Base-by-base conservation (phyloP, 1,140 invertebrate genomes). In the Plectrocnemia conspersa region DNA sequence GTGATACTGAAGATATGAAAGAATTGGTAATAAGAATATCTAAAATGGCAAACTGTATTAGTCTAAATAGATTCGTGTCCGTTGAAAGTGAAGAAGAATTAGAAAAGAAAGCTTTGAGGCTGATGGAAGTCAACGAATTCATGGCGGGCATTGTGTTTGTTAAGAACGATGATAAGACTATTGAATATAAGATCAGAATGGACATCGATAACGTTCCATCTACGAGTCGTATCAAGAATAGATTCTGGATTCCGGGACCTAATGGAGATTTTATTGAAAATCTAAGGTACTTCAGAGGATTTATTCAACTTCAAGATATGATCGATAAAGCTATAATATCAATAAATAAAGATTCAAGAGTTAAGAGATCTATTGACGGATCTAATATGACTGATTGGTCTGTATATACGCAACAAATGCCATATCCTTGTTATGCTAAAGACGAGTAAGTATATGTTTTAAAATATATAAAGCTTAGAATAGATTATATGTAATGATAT, bases 201-300 rank as follows among this genome's bases (percentile, higher is more conserved):
- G 82, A 84, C 60, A 79, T 83, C 10, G 81, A 85, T 48, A 82
- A 81, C 56, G 78, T 80, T 2, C 82, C 82, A 9, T 77, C 81
- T 0, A 83, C 82, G 0, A 75, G 68, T 11, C 74, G 75, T 69
- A 64, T 77, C 27, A 79, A 70, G 66, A 82, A 74, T 23, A 77
- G 79, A 46, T 78, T 84, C 42, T 84, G 82, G 82, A 77, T 77
- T 11, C 82, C 83, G 0, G 82, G 82, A 0, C 81, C 83, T 0
- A 77, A 83, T 53, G 69, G 69, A 1, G 78, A 69, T 56, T 84
- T 84, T 66, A 63, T 83, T 6, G 76, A 82, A 35, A 73, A 84
- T 63, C 71, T 84, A 54, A 75, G 82, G 18, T 85, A 85, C 62
- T 76, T 84, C 63, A 74, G 82, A 0, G 82, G 82, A 1, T 84